A percentile compares a stretch with the other conserved stretches of the same genome.
phyloP scores from a whole-genome alignment of 2,113 vertebrate genomes.

The Tautogolabrus adspersus region DNA sequence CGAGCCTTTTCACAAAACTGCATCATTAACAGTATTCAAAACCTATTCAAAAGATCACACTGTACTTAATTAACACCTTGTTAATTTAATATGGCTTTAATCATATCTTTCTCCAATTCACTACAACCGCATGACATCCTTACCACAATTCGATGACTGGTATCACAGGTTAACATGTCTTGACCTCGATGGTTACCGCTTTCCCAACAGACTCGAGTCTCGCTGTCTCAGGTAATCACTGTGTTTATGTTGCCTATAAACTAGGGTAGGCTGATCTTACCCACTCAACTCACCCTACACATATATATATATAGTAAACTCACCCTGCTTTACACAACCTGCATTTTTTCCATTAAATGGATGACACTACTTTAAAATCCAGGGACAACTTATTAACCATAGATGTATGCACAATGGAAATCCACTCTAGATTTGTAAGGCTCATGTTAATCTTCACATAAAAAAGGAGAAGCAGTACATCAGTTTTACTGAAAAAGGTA shows the following conservation, averaged over 20 bases:
- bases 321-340: too few species aligned
- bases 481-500: too few species aligned
- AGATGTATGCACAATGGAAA: too few species aligned
- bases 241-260: slow-evolving; percentile 53
- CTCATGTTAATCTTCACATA: too few species aligned
- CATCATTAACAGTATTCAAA: background rate
- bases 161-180: slow-evolving; percentile 12
- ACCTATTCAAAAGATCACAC: background rate
- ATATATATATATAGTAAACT: too few species aligned
- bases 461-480: too few species aligned
- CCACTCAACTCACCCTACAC: background rate
- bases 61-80: background rate
- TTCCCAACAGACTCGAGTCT: background rate
- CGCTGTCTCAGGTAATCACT: background rate
- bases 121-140: background rate
- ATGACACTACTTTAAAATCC: too few species aligned
- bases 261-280: slow-evolving; percentile 3
- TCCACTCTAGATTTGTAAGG: too few species aligned
- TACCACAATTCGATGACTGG: background rate
- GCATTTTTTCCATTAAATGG: too few species aligned
- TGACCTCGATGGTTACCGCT: slow-evolving; percentile 15
- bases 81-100: background rate
- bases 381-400: too few species aligned
- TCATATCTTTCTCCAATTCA: background rate
- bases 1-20: background rate